A percentile compares a stretch with the other conserved stretches of the same genome.
Evolutionary conservation across 2,888 invertebrate genomes (phyloP).

Genomic region (Abrostola tripartita): DNA sequence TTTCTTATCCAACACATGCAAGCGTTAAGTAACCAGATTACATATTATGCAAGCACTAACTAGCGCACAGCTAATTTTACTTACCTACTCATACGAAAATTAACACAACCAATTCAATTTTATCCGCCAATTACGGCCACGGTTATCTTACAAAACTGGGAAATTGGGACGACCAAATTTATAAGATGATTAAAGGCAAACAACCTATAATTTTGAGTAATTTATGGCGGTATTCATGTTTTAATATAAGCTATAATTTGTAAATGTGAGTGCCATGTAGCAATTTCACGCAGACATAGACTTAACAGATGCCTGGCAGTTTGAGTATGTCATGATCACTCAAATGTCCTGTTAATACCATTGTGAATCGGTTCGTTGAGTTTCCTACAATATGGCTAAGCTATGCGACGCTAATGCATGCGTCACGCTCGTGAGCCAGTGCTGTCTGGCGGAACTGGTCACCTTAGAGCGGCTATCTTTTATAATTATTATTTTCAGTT

Average conservation of each 20-base stretch:
- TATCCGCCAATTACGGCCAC: neutral
- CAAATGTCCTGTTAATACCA: neutral
- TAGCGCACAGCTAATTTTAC: too few species aligned
- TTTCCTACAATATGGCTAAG: neutral
- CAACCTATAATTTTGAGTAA: neutral
- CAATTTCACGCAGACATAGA: neutral
- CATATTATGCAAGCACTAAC: neutral
- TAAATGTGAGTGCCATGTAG: neutral
- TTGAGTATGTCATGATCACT: neutral
- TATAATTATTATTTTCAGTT: neutral
- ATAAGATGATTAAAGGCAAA: neutral
- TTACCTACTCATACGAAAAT: constrained; percentile 1
- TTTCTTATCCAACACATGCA: neutral
- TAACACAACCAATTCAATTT: neutral
- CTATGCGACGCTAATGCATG: constrained; percentile 1
- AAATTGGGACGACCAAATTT: neutral
- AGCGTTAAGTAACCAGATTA: constrained; percentile 3
- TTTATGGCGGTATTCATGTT: neutral
- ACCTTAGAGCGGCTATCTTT: neutral
- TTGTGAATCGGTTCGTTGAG: neutral
- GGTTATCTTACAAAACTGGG: neutral
- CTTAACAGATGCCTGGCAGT: neutral
- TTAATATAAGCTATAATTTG: neutral
- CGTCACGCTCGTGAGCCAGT: neutral
- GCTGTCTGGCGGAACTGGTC: constrained; percentile 2